Base-by-base conservation (phyloP, 2,797 vertebrate species). In the Gadopsis bispinosus region DNA sequence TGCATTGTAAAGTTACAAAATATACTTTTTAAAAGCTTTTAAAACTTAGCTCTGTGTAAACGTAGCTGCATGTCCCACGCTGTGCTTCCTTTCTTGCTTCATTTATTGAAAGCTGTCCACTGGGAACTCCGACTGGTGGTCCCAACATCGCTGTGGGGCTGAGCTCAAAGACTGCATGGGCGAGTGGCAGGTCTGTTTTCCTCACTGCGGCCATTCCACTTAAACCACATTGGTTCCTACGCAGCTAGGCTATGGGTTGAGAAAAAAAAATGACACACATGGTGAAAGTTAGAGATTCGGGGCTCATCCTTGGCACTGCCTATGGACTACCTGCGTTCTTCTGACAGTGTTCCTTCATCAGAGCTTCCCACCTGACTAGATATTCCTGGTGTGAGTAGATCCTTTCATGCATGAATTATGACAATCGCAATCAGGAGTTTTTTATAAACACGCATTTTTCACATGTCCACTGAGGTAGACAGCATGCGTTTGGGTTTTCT, bases 331-430 rank as follows among this genome's bases (percentile, higher is more conserved):
- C 64, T 3, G 62, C 66, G 37, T 39, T 66, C 48, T 53, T 54
- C 51, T 12, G 29, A 55, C 3, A 2, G 22, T 29, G 48, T 64
- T 54, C 63, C 0, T 64, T 76, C 63, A 64, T 59, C 56, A 5
- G 22, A 53, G 41, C 48, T 43, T 2, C 37, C 45, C 51, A 47
- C 58, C 9, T 48, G 16, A 62, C 75, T 43, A 33, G 61, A 74
- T 80, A 66, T 50, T 88, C 67, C 67, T 51, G 5, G 39, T 69
- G 70, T 47, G 45, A 69, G 61, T 19, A 39, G 41, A 47, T 64
- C 26, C 26, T 26, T 26, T 26, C 26, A 2, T 26, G 26, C 26
- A 26, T 26, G 26, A 26, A 26, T 26, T 26, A 26, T 26, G 26
- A 26, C 26, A 26, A 26, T 26, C 26, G 1, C 26, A 26, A 26